Conservation (phyloP, 2,113 vertebrate genomes). For the Puma concolor region DNA sequence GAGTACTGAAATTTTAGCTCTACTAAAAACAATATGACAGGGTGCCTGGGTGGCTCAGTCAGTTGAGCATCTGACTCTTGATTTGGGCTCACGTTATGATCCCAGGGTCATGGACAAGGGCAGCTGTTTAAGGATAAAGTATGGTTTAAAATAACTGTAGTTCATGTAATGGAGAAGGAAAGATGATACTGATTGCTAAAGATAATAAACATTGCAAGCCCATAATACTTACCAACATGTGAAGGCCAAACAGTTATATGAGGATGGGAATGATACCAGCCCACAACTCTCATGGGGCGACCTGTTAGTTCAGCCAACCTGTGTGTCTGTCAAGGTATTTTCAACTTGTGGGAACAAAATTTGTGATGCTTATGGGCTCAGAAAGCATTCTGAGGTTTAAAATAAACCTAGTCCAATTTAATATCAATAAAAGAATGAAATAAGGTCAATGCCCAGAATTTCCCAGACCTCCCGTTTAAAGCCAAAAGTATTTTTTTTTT, state of each 20-base stretch:
- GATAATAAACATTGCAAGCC: background rate
- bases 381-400: conserved; percentile 34
- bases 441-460: background rate
- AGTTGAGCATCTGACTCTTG: too few species aligned
- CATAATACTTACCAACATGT: conserved; percentile 90
- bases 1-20: background rate
- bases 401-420: conserved; percentile 8
- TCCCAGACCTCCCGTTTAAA: background rate
- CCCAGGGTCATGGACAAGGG: background rate
- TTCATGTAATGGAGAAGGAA: background rate
- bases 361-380: background rate
- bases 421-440: background rate
- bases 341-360: conserved; percentile 25
- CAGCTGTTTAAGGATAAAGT: background rate
- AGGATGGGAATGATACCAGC: conserved; percentile 99
- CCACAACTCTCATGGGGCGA: conserved; percentile 95
- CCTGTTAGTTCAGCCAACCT: conserved; percentile 95
- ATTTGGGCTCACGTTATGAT: too few species aligned
- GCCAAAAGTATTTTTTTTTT: background rate
- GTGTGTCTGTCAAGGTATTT: conserved; percentile 87
- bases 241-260: conserved; percentile 99
- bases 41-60: background rate
- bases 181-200: background rate
- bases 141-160: background rate
- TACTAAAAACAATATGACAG: background rate